Conservation (phyloP, 1,140 invertebrate genomes). For the Drosophila bocqueti region DNA sequence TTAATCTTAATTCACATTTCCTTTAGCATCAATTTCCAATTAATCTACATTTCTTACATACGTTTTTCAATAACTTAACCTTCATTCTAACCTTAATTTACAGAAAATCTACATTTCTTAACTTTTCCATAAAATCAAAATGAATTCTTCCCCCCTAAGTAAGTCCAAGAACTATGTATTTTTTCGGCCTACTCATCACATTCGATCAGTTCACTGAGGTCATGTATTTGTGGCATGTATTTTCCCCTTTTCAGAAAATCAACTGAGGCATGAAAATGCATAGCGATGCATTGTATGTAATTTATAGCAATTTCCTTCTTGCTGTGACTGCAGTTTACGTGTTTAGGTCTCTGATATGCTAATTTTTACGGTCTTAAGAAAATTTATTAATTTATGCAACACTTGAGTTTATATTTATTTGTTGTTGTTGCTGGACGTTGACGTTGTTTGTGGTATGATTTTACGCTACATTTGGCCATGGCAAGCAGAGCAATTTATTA, state of each 20-base stretch:
- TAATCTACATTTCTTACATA: not conserved
- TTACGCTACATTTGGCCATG: constrained; percentile 68
- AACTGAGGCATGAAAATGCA: constrained; percentile 75
- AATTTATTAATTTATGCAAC: constrained; percentile 76
- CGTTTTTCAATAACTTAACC: not conserved
- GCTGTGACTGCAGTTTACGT: constrained; percentile 58
- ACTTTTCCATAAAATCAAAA: not conserved
- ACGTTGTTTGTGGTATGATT: constrained; percentile 52
- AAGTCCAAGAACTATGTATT: not conserved
- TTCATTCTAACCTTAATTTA: not conserved
- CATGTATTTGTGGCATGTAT: constrained; percentile 40
- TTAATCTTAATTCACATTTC: no score
- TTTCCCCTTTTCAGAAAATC: constrained; percentile 51
- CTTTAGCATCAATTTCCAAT: not conserved
- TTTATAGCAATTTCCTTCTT: constrained; percentile 72
- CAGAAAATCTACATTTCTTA: no score
- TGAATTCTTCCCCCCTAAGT: not conserved
- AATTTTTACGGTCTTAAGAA: constrained; percentile 44
- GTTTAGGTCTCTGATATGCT: constrained; percentile 54
- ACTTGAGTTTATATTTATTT: constrained; percentile 66
- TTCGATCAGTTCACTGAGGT: constrained; percentile 29
- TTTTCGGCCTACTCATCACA: constrained; percentile 38
- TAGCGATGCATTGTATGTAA: constrained; percentile 64
- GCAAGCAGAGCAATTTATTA: constrained; percentile 48
- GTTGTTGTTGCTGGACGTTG: constrained; percentile 35